phyloP scores from a whole-genome alignment of 2,113 vertebrate genomes.

The Tragelaphus strepsiceros region DNA sequence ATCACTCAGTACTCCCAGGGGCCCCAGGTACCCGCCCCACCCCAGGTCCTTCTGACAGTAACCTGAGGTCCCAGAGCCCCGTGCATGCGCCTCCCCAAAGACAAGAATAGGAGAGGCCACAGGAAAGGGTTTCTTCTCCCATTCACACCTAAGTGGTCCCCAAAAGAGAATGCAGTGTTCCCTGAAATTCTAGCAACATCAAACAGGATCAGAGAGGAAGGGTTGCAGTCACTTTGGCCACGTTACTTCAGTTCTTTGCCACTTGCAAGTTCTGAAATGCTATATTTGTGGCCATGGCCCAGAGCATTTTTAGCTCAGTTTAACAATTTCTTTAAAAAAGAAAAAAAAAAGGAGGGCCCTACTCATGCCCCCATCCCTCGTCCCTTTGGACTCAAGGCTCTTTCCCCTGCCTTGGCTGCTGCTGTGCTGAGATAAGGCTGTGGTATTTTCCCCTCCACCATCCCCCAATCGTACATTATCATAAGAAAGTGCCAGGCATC shows the following conservation, averaged over 20 bases:
- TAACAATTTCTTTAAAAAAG: constrained; percentile 6
- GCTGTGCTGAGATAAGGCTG: constrained; percentile 89
- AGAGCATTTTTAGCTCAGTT: constrained; percentile 28
- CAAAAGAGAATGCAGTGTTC: background rate
- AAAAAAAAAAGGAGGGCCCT: constrained; percentile 7
- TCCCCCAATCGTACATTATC: constrained; percentile 89
- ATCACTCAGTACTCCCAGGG: background rate
- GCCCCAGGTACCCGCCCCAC: background rate
- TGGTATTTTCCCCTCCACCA: constrained; percentile 87
- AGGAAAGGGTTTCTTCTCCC: background rate
- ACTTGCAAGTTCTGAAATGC: background rate
- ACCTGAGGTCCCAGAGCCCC: background rate
- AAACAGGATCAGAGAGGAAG: background rate
- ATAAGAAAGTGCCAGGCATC: constrained; percentile 91
- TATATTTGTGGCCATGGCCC: background rate
- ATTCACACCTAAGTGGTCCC: background rate
- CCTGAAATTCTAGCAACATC: background rate
- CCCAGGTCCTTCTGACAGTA: background rate
- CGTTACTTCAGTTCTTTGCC: background rate
- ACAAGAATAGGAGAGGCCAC: background rate
- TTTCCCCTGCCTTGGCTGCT: constrained; percentile 72
- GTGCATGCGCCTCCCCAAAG: background rate
- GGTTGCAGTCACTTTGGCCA: background rate
- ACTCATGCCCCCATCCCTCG: background rate
- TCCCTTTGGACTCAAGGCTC: constrained; percentile 45